A percentile compares a stretch with the other conserved stretches of the same genome.
Conservation (phyloP, 64 coral and sea anemone genomes). For the Pocillopora damicornis region DNA sequence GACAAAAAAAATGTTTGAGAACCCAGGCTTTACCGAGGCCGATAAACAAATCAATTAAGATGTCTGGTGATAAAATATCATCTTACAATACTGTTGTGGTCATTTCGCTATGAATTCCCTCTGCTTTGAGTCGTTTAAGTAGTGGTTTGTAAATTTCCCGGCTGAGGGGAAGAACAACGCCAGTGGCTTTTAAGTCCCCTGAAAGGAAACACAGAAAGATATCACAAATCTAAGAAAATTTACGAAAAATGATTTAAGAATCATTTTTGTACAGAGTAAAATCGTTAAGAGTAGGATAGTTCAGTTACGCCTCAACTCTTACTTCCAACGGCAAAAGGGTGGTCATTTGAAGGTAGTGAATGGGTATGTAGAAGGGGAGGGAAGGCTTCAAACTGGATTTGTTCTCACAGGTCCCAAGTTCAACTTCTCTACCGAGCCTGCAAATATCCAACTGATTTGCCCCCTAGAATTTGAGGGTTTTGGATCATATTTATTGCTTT, state of each 20-base stretch:
- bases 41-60: no score
- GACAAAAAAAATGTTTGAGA: no score
- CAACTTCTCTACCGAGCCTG: neutral
- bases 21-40: no score
- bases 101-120: slow-evolving; percentile 73
- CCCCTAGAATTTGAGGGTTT: no score
- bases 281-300: neutral
- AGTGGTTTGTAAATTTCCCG: slow-evolving; percentile 92
- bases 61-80: no score
- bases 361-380: no score
- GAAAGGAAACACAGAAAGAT: neutral
- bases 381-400: neutral
- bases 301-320: neutral
- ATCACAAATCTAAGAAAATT: neutral
- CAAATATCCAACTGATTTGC: no score
- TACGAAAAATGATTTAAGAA: neutral
- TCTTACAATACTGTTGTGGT: slow-evolving; percentile 15
- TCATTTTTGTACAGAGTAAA: no score
- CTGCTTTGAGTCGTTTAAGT: slow-evolving; percentile 73
- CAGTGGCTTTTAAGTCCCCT: slow-evolving; percentile 78
- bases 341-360: neutral
- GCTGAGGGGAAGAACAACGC: slow-evolving; percentile 58
- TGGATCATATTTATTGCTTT: no score
- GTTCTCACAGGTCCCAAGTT: no score
- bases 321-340: neutral